Percentiles rank a stretch among this genome's conserved stretches.
Conservation (phyloP, 2,888 invertebrate genomes). For the Patella ulyssiponensis region DNA sequence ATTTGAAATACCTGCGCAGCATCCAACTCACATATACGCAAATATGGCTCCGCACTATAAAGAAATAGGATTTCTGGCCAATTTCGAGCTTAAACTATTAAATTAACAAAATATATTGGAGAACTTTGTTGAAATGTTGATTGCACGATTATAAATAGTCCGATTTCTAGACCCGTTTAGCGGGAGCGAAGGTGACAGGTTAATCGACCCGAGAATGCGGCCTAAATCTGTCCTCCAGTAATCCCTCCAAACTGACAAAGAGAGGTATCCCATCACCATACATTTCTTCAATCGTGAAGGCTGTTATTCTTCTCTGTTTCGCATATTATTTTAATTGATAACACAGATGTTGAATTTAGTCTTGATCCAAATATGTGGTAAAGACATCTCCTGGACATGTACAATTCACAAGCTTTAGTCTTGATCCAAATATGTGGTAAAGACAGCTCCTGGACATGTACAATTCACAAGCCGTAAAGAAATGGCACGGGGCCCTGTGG, state of each 20-base stretch:
- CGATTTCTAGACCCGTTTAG: no score
- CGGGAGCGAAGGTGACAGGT: no score
- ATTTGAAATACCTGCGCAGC: no score
- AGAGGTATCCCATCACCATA: neutral
- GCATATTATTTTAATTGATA: neutral
- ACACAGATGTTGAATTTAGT: neutral
- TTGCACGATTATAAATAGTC: no score
- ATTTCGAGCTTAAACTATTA: no score
- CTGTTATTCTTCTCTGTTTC: neutral
- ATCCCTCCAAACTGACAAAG: neutral
- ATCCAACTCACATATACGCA: no score
- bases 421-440: neutral
- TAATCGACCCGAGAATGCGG: no score
- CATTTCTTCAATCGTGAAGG: neutral
- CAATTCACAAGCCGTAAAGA: neutral
- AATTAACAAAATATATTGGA: no score
- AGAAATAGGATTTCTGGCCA: no score
- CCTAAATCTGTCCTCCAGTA: neutral
- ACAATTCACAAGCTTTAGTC: neutral
- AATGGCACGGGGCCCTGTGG: neutral
- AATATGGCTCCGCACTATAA: no score
- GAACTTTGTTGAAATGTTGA: no score
- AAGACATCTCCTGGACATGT: neutral
- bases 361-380: neutral
- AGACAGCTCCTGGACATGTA: neutral